Evolutionary conservation across 2,888 invertebrate species (phyloP).

Genomic region (Ceriagrion tenellum): DNA sequence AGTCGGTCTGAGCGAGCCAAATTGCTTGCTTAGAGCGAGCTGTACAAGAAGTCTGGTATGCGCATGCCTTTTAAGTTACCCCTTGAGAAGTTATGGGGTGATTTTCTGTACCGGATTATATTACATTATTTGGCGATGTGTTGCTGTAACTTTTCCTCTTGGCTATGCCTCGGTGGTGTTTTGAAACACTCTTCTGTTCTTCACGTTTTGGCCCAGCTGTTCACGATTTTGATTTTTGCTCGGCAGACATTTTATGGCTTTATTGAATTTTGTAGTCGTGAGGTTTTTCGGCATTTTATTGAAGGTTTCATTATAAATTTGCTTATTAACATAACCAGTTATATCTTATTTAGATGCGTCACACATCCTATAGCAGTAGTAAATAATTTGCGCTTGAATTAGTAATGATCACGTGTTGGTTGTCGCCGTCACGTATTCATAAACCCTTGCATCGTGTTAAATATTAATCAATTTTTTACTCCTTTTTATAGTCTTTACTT

Average conservation of each 20-base stretch:
- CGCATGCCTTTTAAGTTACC: no score
- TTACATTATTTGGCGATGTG: no score
- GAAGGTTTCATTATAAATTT: not conserved
- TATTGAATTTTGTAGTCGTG: not conserved
- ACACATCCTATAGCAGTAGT: no score
- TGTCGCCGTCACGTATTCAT: not conserved
- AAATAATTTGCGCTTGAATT: not conserved
- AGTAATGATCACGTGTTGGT: not conserved
- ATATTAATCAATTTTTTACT: no score
- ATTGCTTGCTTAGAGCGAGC: not conserved
- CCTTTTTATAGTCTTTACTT: no score
- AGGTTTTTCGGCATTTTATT: not conserved
- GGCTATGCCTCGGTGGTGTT: no score
- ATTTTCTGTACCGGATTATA: no score
- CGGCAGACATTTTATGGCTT: not conserved
- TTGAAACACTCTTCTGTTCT: not conserved
- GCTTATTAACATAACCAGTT: not conserved
- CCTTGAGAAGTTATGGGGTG: no score
- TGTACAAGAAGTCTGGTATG: no score
- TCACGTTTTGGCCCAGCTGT: not conserved
- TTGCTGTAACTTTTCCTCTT: not conserved
- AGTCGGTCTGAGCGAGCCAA: not conserved
- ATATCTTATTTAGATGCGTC: not conserved
- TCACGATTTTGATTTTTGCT: not conserved
- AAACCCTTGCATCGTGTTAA: no score